Evolutionary conservation across 2,797 vertebrate genomes (phyloP).

Genomic region (Sandelia bainsii): DNA sequence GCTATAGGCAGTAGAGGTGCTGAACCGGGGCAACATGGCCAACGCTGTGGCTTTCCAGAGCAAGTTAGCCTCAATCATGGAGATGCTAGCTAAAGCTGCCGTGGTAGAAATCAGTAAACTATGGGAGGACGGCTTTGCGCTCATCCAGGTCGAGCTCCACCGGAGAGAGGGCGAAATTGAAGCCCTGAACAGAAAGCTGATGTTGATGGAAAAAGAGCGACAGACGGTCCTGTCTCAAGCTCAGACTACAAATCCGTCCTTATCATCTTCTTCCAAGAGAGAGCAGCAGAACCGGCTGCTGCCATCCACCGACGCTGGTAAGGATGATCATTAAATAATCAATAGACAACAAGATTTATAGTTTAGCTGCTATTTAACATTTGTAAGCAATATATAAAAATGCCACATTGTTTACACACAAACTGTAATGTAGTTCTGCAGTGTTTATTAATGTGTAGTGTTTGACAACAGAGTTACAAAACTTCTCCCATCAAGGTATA

Average conservation of each 20-base stretch:
- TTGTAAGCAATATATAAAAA: too few relatives aligned
- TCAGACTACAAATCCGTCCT: constrained; percentile 35
- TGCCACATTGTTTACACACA: too few relatives aligned
- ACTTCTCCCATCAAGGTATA: too few relatives aligned
- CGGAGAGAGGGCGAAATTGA: constrained; percentile 80
- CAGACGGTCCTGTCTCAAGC: constrained; percentile 18
- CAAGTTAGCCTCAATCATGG: constrained; percentile 82
- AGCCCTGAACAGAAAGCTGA: constrained; percentile 73
- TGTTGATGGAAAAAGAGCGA: constrained; percentile 73
- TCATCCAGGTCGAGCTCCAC: constrained; percentile 78
- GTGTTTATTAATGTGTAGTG: too few relatives aligned
- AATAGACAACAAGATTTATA: not conserved
- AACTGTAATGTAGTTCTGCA: too few relatives aligned
- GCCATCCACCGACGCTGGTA: constrained; percentile 62
- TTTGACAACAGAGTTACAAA: too few relatives aligned
- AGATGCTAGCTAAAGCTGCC: constrained; percentile 80
- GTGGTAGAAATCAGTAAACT: constrained; percentile 82
- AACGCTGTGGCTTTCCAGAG: constrained; percentile 77
- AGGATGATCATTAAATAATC: constrained; percentile 6
- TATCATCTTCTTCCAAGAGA: constrained; percentile 57
- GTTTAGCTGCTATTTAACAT: too few relatives aligned
- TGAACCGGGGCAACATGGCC: constrained; percentile 64
- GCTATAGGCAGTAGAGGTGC: constrained; percentile 4
- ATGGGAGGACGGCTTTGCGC: constrained; percentile 80
- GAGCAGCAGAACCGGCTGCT: constrained; percentile 58